A percentile compares a stretch with the other conserved stretches of the same genome.
phyloP scores from a whole-genome alignment of 2,888 invertebrate genomes.

The Automeris io region DNA sequence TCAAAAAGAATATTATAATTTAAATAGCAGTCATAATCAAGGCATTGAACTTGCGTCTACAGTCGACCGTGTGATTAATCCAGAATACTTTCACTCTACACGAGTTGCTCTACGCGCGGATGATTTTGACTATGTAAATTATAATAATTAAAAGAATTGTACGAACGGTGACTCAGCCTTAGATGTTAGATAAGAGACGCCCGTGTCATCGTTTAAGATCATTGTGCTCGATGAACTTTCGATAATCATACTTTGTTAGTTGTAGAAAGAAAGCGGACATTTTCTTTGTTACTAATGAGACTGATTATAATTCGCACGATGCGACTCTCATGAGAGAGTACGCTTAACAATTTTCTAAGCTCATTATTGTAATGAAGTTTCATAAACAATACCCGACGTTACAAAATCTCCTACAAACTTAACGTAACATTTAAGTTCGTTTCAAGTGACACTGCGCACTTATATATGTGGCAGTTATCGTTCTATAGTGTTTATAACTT shows the following conservation, averaged over 20 bases:
- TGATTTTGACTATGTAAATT: constrained; percentile 62
- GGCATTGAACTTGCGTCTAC: constrained; percentile 70
- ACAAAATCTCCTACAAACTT: too few relatives aligned
- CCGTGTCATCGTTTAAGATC: constrained; percentile 51
- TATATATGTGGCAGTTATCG: too few relatives aligned
- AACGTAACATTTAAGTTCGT: too few relatives aligned
- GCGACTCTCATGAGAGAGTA: constrained; percentile 42
- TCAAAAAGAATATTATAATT: constrained; percentile 58
- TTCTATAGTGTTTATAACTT: too few relatives aligned
- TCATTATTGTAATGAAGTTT: not conserved
- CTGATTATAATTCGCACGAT: constrained; percentile 53
- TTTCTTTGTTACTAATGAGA: constrained; percentile 60
- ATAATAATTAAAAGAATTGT: constrained; percentile 68
- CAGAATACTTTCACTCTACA: constrained; percentile 69
- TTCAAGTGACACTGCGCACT: too few relatives aligned
- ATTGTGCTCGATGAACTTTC: constrained; percentile 63
- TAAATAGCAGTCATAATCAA: constrained; percentile 67
- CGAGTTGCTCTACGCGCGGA: constrained; percentile 45
- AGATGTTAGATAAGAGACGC: constrained; percentile 53
- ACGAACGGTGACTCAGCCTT: constrained; percentile 60
- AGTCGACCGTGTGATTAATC: constrained; percentile 56
- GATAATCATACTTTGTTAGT: constrained; percentile 40
- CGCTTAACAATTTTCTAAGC: constrained; percentile 33
- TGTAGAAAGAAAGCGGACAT: constrained; percentile 56
- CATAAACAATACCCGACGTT: too few relatives aligned